Base-by-base conservation (phyloP, 2,888 invertebrate genomes). In the Hanleya hanleyi region DNA sequence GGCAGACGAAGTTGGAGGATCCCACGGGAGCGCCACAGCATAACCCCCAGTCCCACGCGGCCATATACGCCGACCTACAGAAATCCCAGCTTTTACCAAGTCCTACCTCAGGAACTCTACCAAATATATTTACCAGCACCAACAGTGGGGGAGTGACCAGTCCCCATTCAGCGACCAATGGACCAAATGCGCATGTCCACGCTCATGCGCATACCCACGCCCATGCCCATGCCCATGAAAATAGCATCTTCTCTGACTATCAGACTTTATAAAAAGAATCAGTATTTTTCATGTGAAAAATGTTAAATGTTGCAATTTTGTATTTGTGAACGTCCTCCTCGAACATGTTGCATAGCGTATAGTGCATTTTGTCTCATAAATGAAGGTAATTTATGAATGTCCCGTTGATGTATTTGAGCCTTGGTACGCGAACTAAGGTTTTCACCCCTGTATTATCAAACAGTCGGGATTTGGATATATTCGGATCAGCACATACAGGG, bases 31-130 rank as follows among this genome's bases (percentile, higher is more conserved):
- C 64, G n/a, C 64, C 35, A 15, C 64, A 37, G n/a, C 64, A 64
- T 64, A 64, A 18, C 2, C 36, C 64, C 2, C 64, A 64, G 37
- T 37, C 38, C n/a, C 64, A 64, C 36, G 38, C 35, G 4, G 64
- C 64, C 26, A 64, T 64, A 26, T 64, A 64, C 38, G 64, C 64
- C 22, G 64, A 64, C 18, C n/a, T 64, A 4, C 64, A 64, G 64
- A 64, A 64, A 64, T 37, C 64, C 35, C 64, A 35, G 5, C 18
- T 64, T 9, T 9, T 64, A 37, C 64, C 64, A 18, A 57, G 57
- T 57, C 57, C 57, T 57, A 57, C 57, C 57, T 57, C 57, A 32
- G 57, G 57, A 15, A 57, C 57, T 4, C 18, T 57, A 12, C 57
- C 57, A 22, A 57, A 57, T 9, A 15, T 57, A 15, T 57, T 57